Evolutionary conservation across 2,888 invertebrate species (phyloP), one percentile per base, ranked within the genome.

Genomic region (Pristionchus entomophagus): DNA sequence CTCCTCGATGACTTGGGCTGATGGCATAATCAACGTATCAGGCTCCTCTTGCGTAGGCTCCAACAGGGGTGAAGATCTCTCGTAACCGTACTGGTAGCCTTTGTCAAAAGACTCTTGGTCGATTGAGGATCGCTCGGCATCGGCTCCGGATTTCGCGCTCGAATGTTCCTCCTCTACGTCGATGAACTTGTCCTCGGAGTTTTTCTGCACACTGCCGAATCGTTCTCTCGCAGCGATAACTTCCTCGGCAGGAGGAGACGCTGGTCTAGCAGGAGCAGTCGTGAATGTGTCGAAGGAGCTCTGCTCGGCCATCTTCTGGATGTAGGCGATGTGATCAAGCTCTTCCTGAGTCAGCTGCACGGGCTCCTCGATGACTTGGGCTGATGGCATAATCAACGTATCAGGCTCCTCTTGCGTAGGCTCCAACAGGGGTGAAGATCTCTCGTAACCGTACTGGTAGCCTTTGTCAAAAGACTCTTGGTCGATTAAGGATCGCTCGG

Each of bases 301-400:
- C 38, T 65, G 65, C 65, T 65, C 65, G 19, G 65, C 65, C 65
- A 65, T 65, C 38, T 65, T 65, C 65, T 65, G 65, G 65, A 65
- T 65, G 32, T 65, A 65, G 12, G 65, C 32, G 65, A 65, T 65
- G 38, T 65, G 32, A n/a, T 65, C 65, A 38, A 65, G 65, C 65
- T 35, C 65, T 38, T 65, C 65, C 32, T 65, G 65, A 65, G 65
- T 65, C 32, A 65, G 38, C 56, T 56, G 56, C 2, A 65, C 38
- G 10, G 65, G 65, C 38, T 65, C 65, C 38, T 65, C 65, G 38
- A 65, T 65, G 2, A 10, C 65, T 65, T 65, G 29, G 17, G 12
- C 32, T 22, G 56, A 1, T 19, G 56, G 22, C 19, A n/a, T 56
- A 8, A n/a, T 56, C 56, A 29, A 8, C 65, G 32, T 65, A 10